Percentiles rank a stretch among this genome's conserved stretches.
Conservation (phyloP, 2,888 invertebrate genomes). For the Oscheius myriophilus region DNA sequence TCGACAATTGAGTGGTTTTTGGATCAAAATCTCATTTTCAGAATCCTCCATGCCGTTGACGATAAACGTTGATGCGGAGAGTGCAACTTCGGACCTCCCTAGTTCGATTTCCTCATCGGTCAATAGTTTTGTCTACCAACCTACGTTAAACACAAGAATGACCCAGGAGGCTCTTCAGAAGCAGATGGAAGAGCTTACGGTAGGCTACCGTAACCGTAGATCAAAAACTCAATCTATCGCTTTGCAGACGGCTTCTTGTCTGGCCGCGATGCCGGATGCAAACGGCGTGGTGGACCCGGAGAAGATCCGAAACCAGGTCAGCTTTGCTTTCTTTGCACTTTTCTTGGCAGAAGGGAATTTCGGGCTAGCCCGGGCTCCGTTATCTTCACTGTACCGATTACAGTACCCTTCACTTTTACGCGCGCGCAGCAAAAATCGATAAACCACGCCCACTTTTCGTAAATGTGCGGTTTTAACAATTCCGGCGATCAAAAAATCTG, state of each 20-base stretch:
- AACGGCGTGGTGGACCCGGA: constrained; percentile 51
- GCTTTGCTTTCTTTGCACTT: constrained; percentile 7
- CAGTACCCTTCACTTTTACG: no score
- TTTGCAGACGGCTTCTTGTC: constrained; percentile 43
- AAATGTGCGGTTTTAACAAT: no score
- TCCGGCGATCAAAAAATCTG: no score
- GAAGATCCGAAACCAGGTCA: constrained; percentile 31
- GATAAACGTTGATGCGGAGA: constrained; percentile 39
- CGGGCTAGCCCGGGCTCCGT: no score
- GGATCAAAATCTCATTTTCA: not conserved
- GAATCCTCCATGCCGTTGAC: constrained; percentile 38
- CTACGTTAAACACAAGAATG: constrained; percentile 5
- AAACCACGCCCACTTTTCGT: no score
- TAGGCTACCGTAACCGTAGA: constrained; percentile 11
- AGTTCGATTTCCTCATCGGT: constrained; percentile 53
- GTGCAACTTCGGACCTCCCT: constrained; percentile 52
- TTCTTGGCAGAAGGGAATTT: no score
- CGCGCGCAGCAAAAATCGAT: no score
- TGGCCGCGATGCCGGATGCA: constrained; percentile 46
- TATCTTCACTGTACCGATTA: no score
- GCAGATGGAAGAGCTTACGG: constrained; percentile 50
- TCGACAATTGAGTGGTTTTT: not conserved
- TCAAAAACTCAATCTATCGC: constrained; percentile 2
- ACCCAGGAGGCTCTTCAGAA: constrained; percentile 42
- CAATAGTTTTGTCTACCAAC: constrained; percentile 52